phyloP scores from a whole-genome alignment of 2,888 invertebrate species.

The Hemithea aestivaria region DNA sequence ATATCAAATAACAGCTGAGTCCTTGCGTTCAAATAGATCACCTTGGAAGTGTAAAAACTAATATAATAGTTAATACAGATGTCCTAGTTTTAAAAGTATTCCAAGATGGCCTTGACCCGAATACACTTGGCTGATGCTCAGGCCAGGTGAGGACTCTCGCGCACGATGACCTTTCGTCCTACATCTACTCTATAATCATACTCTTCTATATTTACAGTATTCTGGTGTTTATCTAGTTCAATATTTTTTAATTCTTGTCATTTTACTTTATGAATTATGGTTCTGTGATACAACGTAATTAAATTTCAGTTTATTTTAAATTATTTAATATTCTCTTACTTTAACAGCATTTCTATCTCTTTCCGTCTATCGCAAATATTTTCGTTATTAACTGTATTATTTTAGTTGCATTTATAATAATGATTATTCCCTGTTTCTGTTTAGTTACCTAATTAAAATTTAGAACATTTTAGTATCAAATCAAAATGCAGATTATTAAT shows the following conservation, averaged over 20 bases:
- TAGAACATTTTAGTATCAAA: no score
- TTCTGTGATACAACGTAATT: neutral
- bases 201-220: constrained; percentile 7
- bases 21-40: constrained; percentile 8
- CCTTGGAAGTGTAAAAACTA: constrained; percentile 29
- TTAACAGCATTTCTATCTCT: no score
- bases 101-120: constrained; percentile 70
- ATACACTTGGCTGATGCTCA: constrained; percentile 54
- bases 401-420: no score
- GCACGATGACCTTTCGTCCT: constrained; percentile 51
- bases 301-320: no score
- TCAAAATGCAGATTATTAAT: no score
- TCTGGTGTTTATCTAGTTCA: constrained; percentile 2
- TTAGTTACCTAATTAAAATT: no score
- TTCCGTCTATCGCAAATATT: no score
- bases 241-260: neutral
- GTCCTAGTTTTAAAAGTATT: constrained; percentile 54
- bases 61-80: constrained; percentile 34
- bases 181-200: constrained; percentile 36
- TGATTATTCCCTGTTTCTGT: no score
- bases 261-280: neutral
- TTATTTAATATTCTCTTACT: no score
- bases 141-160: constrained; percentile 45
- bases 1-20: constrained; percentile 3
- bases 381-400: no score